phyloP scores from a whole-genome alignment of 2,113 vertebrate genomes.

The Dolichallabes microphthalmus region DNA sequence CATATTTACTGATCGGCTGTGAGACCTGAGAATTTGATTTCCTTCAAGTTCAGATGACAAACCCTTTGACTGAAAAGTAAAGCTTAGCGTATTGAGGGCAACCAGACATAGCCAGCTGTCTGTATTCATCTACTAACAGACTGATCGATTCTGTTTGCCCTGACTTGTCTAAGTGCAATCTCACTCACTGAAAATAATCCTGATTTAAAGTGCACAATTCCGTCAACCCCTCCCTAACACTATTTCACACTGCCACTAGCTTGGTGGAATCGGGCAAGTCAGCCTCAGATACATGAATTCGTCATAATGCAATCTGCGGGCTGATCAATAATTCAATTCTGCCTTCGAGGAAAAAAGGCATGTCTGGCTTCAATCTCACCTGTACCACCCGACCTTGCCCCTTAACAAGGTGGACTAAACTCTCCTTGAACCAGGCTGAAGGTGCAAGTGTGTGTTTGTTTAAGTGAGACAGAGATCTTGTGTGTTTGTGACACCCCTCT shows the following conservation, averaged over 20 bases:
- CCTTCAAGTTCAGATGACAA: constrained; percentile 28
- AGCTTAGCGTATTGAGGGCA: constrained; percentile 49
- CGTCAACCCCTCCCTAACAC: constrained; percentile 32
- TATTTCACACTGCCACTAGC: constrained; percentile 38
- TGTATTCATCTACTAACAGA: constrained; percentile 64
- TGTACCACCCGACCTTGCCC: constrained; percentile 58
- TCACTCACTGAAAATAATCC: constrained; percentile 59
- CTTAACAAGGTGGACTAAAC: constrained; percentile 62
- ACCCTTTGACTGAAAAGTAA: constrained; percentile 56
- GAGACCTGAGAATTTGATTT: constrained; percentile 48
- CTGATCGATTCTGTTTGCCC: constrained; percentile 71
- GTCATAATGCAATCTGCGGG: constrained; percentile 74
- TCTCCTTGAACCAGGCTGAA: constrained; percentile 62
- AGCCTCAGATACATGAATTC: constrained; percentile 66
- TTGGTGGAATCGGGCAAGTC: constrained; percentile 52
- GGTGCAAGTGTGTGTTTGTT: background rate
- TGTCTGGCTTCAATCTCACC: constrained; percentile 71
- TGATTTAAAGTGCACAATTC: constrained; percentile 55
- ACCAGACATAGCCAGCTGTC: constrained; percentile 51
- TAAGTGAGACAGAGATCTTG: background rate
- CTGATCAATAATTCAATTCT: constrained; percentile 80
- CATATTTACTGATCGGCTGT: constrained; percentile 34
- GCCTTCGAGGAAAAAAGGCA: constrained; percentile 63
- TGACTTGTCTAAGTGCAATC: constrained; percentile 62
- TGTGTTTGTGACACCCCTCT: constrained; percentile 17